Conservation (phyloP, 2,113 vertebrate species). For the Collichthys lucidus region DNA sequence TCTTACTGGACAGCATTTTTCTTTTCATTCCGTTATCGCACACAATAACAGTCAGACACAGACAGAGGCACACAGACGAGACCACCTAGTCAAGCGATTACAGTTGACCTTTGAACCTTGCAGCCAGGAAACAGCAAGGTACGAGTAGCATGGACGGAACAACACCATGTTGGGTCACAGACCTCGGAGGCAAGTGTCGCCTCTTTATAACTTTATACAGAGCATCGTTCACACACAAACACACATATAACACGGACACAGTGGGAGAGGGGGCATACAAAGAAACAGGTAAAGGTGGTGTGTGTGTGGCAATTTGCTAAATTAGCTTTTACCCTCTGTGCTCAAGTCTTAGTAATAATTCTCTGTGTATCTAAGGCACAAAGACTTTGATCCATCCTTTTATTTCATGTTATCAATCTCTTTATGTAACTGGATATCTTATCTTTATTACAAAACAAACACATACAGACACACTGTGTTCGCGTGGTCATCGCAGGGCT, state of each 20-base stretch:
- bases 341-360: conserved; percentile 2
- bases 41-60: not conserved
- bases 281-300: not conserved
- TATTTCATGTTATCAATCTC: conserved; percentile 11
- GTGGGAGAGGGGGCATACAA: too few relatives aligned
- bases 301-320: not conserved
- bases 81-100: conserved; percentile 39
- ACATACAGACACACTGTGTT: conserved; percentile 22
- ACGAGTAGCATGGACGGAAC: not conserved
- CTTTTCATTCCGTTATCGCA: conserved; percentile 15
- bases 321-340: not conserved
- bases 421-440: conserved; percentile 10
- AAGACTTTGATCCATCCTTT: conserved; percentile 33
- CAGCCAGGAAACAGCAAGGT: not conserved
- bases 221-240: not conserved
- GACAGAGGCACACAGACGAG: conserved; percentile 9
- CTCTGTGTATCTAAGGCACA: conserved; percentile 17
- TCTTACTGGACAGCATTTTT: not conserved
- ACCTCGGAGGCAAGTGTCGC: conserved; percentile 15
- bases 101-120: conserved; percentile 41
- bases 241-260: not conserved
- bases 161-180: conserved; percentile 36
- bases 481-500: not conserved
- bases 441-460: conserved; percentile 51
- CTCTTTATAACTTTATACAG: conserved; percentile 8